These are phyloP conservation scores for Echinometra lucunter DNA, from an alignment of 53 echinoderm and acorn worm genomes.

Conservation along the genomic window DNA sequence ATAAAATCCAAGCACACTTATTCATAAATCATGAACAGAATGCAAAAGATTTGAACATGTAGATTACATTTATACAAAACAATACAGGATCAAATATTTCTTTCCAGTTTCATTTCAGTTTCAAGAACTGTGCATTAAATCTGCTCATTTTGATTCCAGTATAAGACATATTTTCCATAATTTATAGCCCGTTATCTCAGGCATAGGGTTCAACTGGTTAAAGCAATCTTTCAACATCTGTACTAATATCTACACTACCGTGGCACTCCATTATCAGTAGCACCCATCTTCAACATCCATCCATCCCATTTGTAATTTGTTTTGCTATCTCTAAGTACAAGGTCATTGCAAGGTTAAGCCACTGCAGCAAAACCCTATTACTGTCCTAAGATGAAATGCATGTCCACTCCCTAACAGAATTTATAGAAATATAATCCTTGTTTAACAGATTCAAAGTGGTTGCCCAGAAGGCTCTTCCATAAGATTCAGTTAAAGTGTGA, in stretches of 20 bases:
- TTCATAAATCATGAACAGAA: not conserved
- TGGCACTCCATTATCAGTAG: not conserved
- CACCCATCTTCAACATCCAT: not conserved
- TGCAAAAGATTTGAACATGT: not conserved
- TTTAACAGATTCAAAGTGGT: slow-evolving; percentile 29
- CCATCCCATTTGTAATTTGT: not conserved
- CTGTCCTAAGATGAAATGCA: not conserved
- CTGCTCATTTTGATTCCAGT: too few relatives aligned
- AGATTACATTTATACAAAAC: not conserved
- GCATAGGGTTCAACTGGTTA: too few relatives aligned
- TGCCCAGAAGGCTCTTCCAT: slow-evolving; percentile 25
- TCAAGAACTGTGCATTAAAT: not conserved
- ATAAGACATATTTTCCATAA: too few relatives aligned
- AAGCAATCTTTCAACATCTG: not conserved
- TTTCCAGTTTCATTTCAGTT: not conserved
- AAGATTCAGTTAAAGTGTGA: not conserved
- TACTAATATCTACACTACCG: not conserved
- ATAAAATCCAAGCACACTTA: too few relatives aligned
- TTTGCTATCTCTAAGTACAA: not conserved
- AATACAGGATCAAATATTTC: not conserved
- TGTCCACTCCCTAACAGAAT: slow-evolving; percentile 31
- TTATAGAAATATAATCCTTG: slow-evolving; percentile 42
- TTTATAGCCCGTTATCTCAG: too few relatives aligned
- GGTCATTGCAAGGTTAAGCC: slow-evolving; percentile 19
- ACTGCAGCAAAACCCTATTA: not conserved